phyloP scores from a whole-genome alignment of 2,888 invertebrate species.

The Yponomeuta evonymella region DNA sequence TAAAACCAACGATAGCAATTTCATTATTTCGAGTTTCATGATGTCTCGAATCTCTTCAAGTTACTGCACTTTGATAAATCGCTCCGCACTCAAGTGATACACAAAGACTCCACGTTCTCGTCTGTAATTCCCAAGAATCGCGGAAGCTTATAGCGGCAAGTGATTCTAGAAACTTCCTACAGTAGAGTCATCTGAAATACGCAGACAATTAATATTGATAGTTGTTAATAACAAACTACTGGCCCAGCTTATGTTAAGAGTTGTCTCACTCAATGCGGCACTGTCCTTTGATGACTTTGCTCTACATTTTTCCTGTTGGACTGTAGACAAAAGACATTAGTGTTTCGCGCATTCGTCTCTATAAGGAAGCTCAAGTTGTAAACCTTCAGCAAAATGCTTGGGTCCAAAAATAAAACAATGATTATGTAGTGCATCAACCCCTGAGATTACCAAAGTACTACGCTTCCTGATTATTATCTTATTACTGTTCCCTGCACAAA shows the following conservation, averaged over 20 bases:
- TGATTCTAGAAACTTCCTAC: no score
- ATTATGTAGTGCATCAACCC: neutral
- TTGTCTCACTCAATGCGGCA: neutral
- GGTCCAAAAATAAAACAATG: neutral
- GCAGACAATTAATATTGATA: neutral
- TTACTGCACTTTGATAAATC: neutral
- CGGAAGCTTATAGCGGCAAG: neutral
- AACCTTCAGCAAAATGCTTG: neutral
- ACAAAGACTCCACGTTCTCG: neutral
- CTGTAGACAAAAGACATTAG: neutral
- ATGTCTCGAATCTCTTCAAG: neutral
- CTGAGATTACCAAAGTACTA: no score
- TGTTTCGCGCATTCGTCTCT: neutral
- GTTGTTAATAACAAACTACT: neutral
- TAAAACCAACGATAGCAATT: neutral
- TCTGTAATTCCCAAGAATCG: conserved; percentile 9
- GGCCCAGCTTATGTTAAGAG: neutral
- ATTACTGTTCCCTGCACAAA: no score
- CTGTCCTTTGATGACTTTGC: neutral
- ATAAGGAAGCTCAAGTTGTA: neutral
- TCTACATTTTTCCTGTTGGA: neutral
- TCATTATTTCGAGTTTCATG: neutral
- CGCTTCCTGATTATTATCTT: no score
- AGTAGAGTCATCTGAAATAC: neutral
- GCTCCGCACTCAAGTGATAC: neutral